These are phyloP conservation scores for Zosterops borbonicus DNA, from an alignment of 2,113 vertebrate genomes.

Conservation along the genomic window DNA sequence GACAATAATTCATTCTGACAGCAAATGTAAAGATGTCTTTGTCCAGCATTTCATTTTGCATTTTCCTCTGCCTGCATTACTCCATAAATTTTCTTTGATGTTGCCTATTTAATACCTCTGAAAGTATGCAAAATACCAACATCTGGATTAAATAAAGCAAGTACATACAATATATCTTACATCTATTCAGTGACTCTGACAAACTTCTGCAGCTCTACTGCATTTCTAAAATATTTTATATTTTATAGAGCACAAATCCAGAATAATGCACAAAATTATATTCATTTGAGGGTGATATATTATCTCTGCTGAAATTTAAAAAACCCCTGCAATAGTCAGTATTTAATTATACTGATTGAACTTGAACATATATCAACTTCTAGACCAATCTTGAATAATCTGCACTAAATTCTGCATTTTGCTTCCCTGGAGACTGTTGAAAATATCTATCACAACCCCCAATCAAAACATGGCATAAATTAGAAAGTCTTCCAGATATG, in stretches of 20 bases:
- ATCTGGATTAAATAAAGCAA: slow-evolving; percentile 54
- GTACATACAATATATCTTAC: background rate
- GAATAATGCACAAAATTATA: background rate
- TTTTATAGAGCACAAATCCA: background rate
- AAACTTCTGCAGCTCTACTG: background rate
- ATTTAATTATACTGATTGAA: slow-evolving; percentile 26
- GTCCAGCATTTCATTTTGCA: slow-evolving; percentile 3
- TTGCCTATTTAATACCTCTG: slow-evolving; percentile 39
- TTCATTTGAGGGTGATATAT: background rate
- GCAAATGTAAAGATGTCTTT: slow-evolving; percentile 48
- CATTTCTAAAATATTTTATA: background rate
- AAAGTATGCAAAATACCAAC: slow-evolving; percentile 41
- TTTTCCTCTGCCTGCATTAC: slow-evolving; percentile 5
- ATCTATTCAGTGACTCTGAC: background rate
- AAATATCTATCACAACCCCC: slow-evolving; percentile 4
- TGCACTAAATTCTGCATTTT: slow-evolving; percentile 5
- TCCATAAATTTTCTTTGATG: slow-evolving; percentile 52
- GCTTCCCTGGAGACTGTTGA: background rate
- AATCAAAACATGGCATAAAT: slow-evolving; percentile 45
- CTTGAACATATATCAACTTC: background rate
- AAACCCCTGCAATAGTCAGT: background rate
- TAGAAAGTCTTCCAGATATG: background rate
- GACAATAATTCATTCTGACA: slow-evolving; percentile 41
- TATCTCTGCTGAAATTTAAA: background rate
- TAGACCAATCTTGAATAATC: background rate